Evolutionary conservation across 2,113 vertebrate genomes (phyloP).

Genomic region (Hippocampus zosterae): DNA sequence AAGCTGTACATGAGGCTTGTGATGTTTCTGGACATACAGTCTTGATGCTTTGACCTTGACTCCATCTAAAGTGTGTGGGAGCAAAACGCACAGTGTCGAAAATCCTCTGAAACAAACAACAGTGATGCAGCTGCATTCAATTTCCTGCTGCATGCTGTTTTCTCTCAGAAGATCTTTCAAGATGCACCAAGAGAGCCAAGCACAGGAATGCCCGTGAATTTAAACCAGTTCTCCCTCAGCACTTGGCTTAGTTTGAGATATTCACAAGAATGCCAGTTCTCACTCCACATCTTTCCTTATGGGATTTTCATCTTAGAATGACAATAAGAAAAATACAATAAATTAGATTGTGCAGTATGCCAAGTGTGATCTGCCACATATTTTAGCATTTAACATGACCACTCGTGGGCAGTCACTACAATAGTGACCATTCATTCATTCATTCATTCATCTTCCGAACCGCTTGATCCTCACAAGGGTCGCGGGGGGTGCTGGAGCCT

Average conservation of each 20-base stretch:
- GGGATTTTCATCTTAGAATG: conserved; percentile 19
- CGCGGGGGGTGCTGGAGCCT: too few relatives aligned
- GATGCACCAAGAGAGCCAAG: conserved; percentile 48
- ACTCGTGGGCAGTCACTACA: neutral
- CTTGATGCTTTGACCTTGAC: conserved; percentile 6
- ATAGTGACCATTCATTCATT: too few relatives aligned
- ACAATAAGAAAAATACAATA: conserved; percentile 18
- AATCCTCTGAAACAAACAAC: conserved; percentile 50
- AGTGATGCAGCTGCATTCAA: conserved; percentile 59
- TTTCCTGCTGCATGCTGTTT: conserved; percentile 64
- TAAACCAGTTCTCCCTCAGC: conserved; percentile 51
- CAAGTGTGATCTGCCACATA: neutral
- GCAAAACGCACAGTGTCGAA: conserved; percentile 1
- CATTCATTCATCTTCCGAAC: too few relatives aligned
- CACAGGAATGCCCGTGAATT: conserved; percentile 58
- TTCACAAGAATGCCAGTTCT: conserved; percentile 48
- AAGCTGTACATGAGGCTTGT: conserved; percentile 11
- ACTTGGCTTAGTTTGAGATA: conserved; percentile 49
- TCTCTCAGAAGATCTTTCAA: conserved; percentile 59
- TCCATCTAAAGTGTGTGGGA: conserved; percentile 19
- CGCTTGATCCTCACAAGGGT: too few relatives aligned
- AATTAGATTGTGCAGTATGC: neutral
- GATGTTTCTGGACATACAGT: neutral
- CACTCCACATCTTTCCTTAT: conserved; percentile 47
- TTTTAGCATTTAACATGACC: neutral